These are phyloP conservation scores for Papilio machaon DNA, from an alignment of 1,140 invertebrate genomes.

Conservation along the genomic window DNA sequence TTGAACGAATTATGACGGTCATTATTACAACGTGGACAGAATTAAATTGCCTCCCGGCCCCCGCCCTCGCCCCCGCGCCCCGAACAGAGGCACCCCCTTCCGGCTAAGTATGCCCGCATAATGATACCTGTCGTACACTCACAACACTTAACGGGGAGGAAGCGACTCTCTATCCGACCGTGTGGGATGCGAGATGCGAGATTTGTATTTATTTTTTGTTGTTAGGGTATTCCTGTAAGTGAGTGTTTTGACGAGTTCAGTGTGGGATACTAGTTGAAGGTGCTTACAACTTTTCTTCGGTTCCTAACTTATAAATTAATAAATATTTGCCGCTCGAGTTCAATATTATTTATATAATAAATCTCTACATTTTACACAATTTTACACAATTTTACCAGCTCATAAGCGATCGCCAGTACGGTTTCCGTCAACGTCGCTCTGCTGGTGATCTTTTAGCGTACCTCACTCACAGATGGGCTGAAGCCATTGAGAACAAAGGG, in stretches of 20 bases:
- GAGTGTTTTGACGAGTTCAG: constrained; percentile 35
- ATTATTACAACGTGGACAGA: constrained; percentile 83
- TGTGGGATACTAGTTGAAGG: not conserved
- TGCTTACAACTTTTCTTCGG: not conserved
- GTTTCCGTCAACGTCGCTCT: too few species aligned
- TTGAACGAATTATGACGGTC: constrained; percentile 84
- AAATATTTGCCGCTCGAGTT: not conserved
- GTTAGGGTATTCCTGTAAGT: constrained; percentile 34
- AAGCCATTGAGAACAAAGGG: too few species aligned
- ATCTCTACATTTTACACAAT: too few species aligned
- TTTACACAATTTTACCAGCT: too few species aligned
- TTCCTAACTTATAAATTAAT: not conserved
- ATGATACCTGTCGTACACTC: constrained; percentile 76
- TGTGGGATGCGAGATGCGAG: constrained; percentile 43
- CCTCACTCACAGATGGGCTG: too few species aligned
- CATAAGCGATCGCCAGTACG: too few species aligned
- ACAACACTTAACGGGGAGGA: constrained; percentile 58
- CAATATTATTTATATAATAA: too few species aligned
- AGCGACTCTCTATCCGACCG: constrained; percentile 51
- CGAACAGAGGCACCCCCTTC: constrained; percentile 50
- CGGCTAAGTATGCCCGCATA: constrained; percentile 75
- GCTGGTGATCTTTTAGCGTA: too few species aligned
- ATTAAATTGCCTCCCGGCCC: constrained; percentile 80
- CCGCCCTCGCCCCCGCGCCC: constrained; percentile 39
- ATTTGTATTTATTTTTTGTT: constrained; percentile 48